Percentiles rank a stretch among this genome's conserved stretches.
phyloP scores from a whole-genome alignment of 2,797 vertebrate species.

The Chelidonichthys spinosus region DNA sequence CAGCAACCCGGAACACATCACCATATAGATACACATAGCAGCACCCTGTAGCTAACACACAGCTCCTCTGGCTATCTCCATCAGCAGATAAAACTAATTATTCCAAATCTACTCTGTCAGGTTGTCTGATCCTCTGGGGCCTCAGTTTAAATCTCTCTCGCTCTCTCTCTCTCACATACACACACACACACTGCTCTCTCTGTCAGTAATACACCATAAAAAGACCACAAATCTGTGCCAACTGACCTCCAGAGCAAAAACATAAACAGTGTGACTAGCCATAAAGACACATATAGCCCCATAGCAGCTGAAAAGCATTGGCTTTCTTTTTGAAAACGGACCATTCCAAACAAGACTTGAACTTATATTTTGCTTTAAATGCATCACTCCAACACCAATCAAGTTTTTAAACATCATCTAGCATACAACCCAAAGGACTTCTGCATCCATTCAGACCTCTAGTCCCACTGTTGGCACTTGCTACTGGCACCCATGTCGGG shows the following conservation, averaged over 20 bases:
- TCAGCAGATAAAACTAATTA: slow-evolving; percentile 81
- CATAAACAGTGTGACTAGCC: slow-evolving; percentile 61
- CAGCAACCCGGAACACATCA: slow-evolving; percentile 38
- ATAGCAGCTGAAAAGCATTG: slow-evolving; percentile 43
- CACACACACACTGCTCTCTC: slow-evolving; percentile 23
- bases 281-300: slow-evolving; percentile 53
- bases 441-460: slow-evolving; percentile 61
- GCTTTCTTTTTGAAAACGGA: slow-evolving; percentile 42
- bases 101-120: slow-evolving; percentile 81
- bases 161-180: not conserved
- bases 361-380: slow-evolving; percentile 15
- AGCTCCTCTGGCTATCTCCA: slow-evolving; percentile 71
- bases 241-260: slow-evolving; percentile 67
- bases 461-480: slow-evolving; percentile 64
- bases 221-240: slow-evolving; percentile 49
- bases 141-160: slow-evolving; percentile 59
- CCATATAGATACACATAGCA: slow-evolving; percentile 37
- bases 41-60: slow-evolving; percentile 66
- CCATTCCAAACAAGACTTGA: slow-evolving; percentile 8
- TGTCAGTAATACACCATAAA: slow-evolving; percentile 52
- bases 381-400: not conserved
- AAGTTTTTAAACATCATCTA: slow-evolving; percentile 47
- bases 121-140: slow-evolving; percentile 75
- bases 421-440: slow-evolving; percentile 53
- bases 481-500: slow-evolving; percentile 61